These are phyloP conservation scores for Antigone vipio DNA, from an alignment of 2,113 vertebrate genomes.

Conservation along the genomic window DNA sequence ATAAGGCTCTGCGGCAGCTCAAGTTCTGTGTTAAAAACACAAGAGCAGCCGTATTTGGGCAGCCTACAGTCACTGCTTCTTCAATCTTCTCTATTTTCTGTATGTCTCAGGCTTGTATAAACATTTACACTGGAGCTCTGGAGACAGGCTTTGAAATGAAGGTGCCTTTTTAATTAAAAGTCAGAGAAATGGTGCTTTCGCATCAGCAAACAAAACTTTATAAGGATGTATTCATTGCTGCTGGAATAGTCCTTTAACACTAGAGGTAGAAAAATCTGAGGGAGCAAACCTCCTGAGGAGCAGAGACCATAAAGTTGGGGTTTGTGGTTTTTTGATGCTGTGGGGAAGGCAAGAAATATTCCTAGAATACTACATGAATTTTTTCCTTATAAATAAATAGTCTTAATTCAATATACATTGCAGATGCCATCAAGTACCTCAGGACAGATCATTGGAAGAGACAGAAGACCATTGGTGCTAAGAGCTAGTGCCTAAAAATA, in stretches of 20 bases:
- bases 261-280: neutral
- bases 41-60: neutral
- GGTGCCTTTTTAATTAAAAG: constrained; percentile 34
- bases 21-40: constrained; percentile 10
- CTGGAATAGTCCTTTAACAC: neutral
- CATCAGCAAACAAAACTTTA: neutral
- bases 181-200: neutral
- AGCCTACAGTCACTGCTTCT: constrained; percentile 3
- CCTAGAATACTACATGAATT: neutral
- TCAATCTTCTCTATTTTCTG: neutral
- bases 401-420: neutral
- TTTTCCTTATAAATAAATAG: neutral
- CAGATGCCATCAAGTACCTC: neutral
- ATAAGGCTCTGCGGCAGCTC: neutral
- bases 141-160: constrained; percentile 29
- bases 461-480: neutral
- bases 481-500: neutral
- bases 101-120: constrained; percentile 11
- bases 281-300: neutral
- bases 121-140: constrained; percentile 47
- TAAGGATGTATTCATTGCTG: neutral
- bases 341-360: neutral
- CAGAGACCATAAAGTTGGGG: neutral
- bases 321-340: rapidly evolving
- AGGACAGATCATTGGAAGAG: neutral